These are phyloP conservation scores for Parasteatoda lunata DNA, from an alignment of 2,888 invertebrate genomes.

Conservation along the genomic window DNA sequence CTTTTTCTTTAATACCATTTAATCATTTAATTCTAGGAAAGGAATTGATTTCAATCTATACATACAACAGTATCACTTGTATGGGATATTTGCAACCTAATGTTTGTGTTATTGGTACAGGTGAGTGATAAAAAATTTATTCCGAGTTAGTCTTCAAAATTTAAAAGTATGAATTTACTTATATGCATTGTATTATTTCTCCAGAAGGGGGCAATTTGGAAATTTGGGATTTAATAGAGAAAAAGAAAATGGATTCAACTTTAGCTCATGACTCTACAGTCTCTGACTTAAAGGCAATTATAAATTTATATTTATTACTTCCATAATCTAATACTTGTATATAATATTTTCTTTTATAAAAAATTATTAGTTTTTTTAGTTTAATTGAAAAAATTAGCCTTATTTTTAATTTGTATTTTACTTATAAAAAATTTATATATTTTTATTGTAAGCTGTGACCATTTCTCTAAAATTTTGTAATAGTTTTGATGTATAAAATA, in stretches of 20 bases:
- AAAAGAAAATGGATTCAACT: slow-evolving; percentile 71
- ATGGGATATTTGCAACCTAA: slow-evolving; percentile 71
- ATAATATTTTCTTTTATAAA: too few species aligned
- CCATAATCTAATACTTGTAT: too few species aligned
- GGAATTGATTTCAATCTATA: slow-evolving; percentile 73
- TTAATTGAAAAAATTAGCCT: too few species aligned
- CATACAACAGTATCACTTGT: slow-evolving; percentile 73
- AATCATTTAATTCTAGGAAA: slow-evolving; percentile 71
- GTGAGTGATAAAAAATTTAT: slow-evolving; percentile 69
- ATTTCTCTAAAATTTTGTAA: too few species aligned
- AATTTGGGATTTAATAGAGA: slow-evolving; percentile 72
- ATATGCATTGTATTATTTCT: slow-evolving; percentile 17
- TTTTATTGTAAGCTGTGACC: too few species aligned
- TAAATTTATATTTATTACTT: too few species aligned
- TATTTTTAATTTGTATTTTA: too few species aligned
- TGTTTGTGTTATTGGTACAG: slow-evolving; percentile 73
- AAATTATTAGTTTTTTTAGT: too few species aligned
- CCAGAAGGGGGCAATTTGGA: slow-evolving; percentile 74
- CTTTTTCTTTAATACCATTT: background rate
- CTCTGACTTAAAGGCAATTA: slow-evolving; percentile 72
- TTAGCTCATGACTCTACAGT: slow-evolving; percentile 72
- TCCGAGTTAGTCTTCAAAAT: background rate
- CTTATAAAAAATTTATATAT: too few species aligned
- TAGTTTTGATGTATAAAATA: too few species aligned
- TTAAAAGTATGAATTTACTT: background rate